A percentile compares a stretch with the other conserved stretches of the same genome.
Conservation (phyloP, 2,797 vertebrate genomes). For the Intellagama lesueurii region DNA sequence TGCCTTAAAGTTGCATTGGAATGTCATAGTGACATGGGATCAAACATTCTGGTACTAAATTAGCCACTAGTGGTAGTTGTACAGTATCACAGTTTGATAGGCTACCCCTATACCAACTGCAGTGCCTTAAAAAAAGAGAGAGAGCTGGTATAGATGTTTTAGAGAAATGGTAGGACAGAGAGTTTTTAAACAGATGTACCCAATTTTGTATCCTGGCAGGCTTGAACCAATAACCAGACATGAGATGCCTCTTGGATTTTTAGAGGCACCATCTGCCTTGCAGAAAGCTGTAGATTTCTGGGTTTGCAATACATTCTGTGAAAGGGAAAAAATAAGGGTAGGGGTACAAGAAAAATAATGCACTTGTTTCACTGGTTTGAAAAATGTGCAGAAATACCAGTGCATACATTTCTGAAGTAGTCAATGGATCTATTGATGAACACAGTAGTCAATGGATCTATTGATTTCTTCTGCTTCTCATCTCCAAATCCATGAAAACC, state of each 20-base stretch:
- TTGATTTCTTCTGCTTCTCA: too few relatives aligned
- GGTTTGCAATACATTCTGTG: too few relatives aligned
- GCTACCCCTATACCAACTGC: not conserved
- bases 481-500: too few relatives aligned
- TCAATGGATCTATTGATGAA: not conserved
- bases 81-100: not conserved
- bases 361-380: not conserved
- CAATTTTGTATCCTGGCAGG: too few relatives aligned
- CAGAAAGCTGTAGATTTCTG: too few relatives aligned
- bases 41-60: not conserved
- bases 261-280: too few relatives aligned
- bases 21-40: not conserved
- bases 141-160: not conserved
- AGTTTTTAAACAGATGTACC: too few relatives aligned
- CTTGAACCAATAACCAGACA: too few relatives aligned
- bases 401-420: not conserved
- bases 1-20: not conserved
- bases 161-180: not conserved
- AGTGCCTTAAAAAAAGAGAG: not conserved
- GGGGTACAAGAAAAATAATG: too few relatives aligned
- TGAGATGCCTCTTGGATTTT: too few relatives aligned
- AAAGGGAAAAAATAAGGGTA: too few relatives aligned
- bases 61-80: not conserved
- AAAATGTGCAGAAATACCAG: not conserved
- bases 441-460: not conserved